Evolutionary conservation across 2,888 invertebrate species (phyloP).

Genomic region (Pseudeuparius sepicola): DNA sequence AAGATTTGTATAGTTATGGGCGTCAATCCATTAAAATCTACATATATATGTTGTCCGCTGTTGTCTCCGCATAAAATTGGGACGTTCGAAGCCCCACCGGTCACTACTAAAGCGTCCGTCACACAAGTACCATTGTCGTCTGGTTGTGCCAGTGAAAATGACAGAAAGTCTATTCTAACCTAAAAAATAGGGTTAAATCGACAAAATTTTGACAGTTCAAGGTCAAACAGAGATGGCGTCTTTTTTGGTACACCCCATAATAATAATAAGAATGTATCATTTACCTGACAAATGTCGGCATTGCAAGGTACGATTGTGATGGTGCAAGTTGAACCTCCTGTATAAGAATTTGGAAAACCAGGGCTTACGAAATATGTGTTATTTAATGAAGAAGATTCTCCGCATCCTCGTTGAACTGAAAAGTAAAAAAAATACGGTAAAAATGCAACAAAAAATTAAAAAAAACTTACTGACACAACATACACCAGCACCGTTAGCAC

Average conservation of each 20-base stretch:
- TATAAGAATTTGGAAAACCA: conserved; percentile 60
- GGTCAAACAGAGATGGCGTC: too few species aligned
- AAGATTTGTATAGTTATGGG: conserved; percentile 55
- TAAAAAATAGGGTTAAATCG: too few species aligned
- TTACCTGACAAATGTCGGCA: conserved; percentile 57
- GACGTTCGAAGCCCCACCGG: conserved; percentile 56
- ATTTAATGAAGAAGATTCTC: conserved; percentile 58
- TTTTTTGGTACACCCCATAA: too few species aligned
- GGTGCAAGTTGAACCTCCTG: conserved; percentile 59
- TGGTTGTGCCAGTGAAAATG: conserved; percentile 61
- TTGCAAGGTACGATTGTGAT: conserved; percentile 62
- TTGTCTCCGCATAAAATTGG: conserved; percentile 76
- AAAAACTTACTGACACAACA: conserved; percentile 68
- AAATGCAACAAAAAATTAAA: not conserved
- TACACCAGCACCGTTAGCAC: conserved; percentile 61
- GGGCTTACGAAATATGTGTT: conserved; percentile 79
- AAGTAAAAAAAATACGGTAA: conserved; percentile 16
- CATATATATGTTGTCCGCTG: conserved; percentile 66
- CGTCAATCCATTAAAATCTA: conserved; percentile 60
- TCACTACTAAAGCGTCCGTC: conserved; percentile 59
- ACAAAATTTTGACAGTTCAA: too few species aligned
- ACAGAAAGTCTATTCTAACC: conserved; percentile 67
- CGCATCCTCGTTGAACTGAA: conserved; percentile 64
- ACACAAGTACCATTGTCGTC: conserved; percentile 59
- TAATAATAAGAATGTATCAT: too few species aligned